These are phyloP conservation scores for Hymenochirus boettgeri DNA, from an alignment of 2,113 vertebrate species.

Conservation along the genomic window DNA sequence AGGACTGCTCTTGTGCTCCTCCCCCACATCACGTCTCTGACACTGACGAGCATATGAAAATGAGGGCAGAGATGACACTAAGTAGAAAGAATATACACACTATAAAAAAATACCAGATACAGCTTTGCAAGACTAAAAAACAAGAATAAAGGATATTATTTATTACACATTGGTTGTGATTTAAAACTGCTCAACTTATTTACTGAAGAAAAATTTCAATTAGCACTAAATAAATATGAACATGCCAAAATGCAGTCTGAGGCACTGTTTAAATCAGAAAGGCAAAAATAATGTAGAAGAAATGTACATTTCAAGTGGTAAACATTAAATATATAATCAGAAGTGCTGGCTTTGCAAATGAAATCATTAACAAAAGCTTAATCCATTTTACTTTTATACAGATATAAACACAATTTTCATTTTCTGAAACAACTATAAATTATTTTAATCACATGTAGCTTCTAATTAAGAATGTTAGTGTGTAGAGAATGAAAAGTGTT, in stretches of 20 bases:
- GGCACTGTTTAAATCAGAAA: background rate
- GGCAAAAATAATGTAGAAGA: background rate
- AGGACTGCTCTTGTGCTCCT: too few species aligned
- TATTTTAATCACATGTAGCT: conserved; percentile 28
- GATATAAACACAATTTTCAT: too few species aligned
- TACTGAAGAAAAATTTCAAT: background rate
- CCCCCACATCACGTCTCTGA: too few species aligned
- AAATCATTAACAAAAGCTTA: conserved; percentile 14
- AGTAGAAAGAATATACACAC: too few species aligned
- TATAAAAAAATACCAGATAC: too few species aligned
- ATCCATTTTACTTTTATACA: conserved; percentile 16
- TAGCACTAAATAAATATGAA: background rate
- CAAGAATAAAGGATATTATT: too few species aligned
- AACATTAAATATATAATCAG: conserved; percentile 21
- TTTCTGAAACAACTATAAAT: conserved; percentile 27
- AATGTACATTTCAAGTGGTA: background rate
- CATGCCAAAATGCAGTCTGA: background rate
- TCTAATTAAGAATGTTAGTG: conserved; percentile 20
- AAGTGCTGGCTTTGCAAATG: conserved; percentile 15
- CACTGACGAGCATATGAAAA: too few species aligned
- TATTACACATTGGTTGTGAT: too few species aligned
- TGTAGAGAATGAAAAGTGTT: conserved; percentile 16
- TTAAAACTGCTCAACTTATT: too few species aligned
- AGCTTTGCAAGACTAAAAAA: too few species aligned
- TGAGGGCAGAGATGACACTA: too few species aligned